A percentile compares a stretch with the other conserved stretches of the same genome.
Evolutionary conservation across 2,888 invertebrate genomes (phyloP).

Genomic region (Nomada hirtipes): DNA sequence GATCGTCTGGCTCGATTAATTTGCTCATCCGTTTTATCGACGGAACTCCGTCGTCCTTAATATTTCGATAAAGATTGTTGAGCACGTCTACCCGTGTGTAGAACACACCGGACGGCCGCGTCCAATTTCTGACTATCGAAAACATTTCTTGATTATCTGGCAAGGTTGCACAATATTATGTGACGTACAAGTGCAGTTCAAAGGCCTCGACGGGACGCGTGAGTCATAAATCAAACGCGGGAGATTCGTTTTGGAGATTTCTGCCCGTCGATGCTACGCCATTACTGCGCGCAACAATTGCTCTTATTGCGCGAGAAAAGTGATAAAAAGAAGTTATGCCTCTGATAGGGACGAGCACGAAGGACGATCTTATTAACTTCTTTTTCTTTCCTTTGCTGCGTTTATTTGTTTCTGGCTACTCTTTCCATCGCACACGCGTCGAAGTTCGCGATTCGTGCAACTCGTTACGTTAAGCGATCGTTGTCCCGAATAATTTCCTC

Average conservation of each 20-base stretch:
- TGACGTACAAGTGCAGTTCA: neutral
- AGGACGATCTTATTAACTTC: neutral
- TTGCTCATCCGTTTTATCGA: slow-evolving; percentile 3
- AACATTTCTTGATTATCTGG: neutral
- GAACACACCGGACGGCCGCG: too few relatives aligned
- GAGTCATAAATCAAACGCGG: neutral
- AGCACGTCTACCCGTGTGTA: too few relatives aligned
- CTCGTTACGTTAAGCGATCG: too few relatives aligned
- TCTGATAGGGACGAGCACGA: slow-evolving; percentile 25
- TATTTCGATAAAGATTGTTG: neutral
- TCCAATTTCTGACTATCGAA: neutral
- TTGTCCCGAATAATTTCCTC: neutral
- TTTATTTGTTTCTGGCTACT: neutral
- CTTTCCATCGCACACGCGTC: neutral
- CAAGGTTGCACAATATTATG: neutral
- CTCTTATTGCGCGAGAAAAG: slow-evolving; percentile 37
- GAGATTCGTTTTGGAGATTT: slow-evolving; percentile 21
- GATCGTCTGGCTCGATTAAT: slow-evolving; percentile 8
- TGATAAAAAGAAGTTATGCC: slow-evolving; percentile 24
- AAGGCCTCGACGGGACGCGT: neutral
- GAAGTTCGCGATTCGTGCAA: neutral
- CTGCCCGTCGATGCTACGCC: neutral
- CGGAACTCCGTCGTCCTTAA: neutral
- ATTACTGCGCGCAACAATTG: slow-evolving; percentile 13
- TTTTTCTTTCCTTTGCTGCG: neutral